Evolutionary conservation across 35 echinoderm and acorn worm species (phyloP).

Genomic region (Anneissia japonica): DNA sequence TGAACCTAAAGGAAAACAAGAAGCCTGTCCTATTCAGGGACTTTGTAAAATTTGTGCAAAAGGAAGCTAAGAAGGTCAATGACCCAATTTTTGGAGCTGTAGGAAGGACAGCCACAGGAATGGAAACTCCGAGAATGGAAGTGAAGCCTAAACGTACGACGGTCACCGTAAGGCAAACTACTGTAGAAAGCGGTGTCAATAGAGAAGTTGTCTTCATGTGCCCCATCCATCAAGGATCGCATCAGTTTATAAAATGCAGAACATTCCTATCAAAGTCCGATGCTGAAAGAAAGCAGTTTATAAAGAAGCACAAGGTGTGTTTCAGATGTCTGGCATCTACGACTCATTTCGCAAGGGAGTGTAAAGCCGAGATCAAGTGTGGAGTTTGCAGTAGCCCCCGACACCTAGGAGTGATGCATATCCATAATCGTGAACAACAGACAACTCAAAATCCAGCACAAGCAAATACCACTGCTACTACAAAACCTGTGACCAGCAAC

Average conservation of each 20-base stretch:
- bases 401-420: background rate
- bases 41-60: constrained; percentile 12
- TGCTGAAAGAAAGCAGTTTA: constrained; percentile 9
- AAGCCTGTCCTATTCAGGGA: constrained; percentile 2
- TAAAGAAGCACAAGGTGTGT: constrained; percentile 31
- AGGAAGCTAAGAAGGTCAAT: constrained; percentile 7
- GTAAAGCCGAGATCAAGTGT: constrained; percentile 20
- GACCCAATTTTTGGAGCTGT: constrained; percentile 10
- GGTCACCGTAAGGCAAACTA: background rate
- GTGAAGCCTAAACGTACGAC: background rate
- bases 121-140: background rate
- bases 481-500: background rate
- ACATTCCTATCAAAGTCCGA: constrained; percentile 16
- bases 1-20: background rate
- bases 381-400: background rate
- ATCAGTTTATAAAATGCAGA: constrained; percentile 28
- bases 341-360: constrained; percentile 25
- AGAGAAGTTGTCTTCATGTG: background rate
- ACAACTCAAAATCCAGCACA: background rate
- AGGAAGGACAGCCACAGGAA: background rate
- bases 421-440: no score
- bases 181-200: background rate
- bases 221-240: constrained; percentile 36
- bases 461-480: background rate
- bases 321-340: constrained; percentile 16